Conservation (phyloP, 2,888 invertebrate species). For the Sesamia inferens region DNA sequence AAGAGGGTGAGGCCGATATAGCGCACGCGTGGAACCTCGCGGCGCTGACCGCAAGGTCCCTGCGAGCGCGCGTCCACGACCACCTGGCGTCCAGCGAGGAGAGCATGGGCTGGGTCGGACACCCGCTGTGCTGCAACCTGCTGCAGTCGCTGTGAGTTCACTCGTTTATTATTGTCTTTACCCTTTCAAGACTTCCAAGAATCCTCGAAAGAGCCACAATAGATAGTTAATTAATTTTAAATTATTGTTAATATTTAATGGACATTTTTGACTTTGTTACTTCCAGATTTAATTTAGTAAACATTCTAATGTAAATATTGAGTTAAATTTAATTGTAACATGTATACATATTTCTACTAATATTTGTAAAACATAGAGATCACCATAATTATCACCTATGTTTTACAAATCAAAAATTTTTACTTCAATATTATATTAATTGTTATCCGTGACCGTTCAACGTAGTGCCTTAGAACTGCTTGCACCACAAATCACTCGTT, state of each 20-base stretch:
- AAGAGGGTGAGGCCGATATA: conserved; percentile 94
- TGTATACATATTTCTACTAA: no score
- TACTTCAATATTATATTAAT: no score
- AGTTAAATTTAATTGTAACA: no score
- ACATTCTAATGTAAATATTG: neutral
- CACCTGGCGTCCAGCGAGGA: conserved; percentile 90
- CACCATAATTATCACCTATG: no score
- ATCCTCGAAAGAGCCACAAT: neutral
- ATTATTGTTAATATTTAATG: no score
- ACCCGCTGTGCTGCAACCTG: conserved; percentile 96
- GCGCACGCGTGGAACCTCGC: conserved; percentile 97
- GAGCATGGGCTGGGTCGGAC: conserved; percentile 94
- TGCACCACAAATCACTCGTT: neutral
- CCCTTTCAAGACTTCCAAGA: neutral
- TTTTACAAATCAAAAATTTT: no score
- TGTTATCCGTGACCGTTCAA: no score
- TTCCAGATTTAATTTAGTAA: neutral
- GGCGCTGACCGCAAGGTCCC: conserved; percentile 91
- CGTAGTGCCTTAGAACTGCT: neutral
- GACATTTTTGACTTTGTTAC: neutral
- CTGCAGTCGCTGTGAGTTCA: conserved; percentile 91
- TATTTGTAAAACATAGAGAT: no score
- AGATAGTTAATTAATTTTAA: neutral
- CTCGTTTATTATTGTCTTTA: neutral
- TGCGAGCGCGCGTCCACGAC: conserved; percentile 78